Conservation (phyloP, 2,888 invertebrate species). For the Mythimna impura region DNA sequence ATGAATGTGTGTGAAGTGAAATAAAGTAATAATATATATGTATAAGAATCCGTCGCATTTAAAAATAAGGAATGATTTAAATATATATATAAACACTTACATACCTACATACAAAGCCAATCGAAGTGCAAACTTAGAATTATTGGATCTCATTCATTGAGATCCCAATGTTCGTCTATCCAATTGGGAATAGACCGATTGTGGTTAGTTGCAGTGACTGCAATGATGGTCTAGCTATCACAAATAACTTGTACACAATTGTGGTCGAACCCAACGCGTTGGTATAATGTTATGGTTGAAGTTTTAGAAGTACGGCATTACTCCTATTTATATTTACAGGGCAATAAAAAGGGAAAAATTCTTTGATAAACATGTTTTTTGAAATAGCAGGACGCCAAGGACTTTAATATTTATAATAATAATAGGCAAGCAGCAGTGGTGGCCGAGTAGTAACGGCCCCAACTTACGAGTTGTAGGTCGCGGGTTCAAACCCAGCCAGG, state of each 20-base stretch:
- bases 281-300: slow-evolving; percentile 11
- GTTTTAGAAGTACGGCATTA: neutral
- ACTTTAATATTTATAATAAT: no score
- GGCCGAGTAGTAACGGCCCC: no score
- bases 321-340: neutral
- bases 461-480: no score
- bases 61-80: neutral
- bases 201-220: slow-evolving; percentile 38
- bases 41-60: no score
- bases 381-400: no score
- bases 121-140: neutral
- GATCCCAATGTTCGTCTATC: slow-evolving; percentile 11
- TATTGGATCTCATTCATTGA: slow-evolving; percentile 3
- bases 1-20: no score
- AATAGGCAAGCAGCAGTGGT: no score
- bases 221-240: slow-evolving; percentile 29
- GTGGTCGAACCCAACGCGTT: slow-evolving; percentile 24
- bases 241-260: slow-evolving; percentile 39
- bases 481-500: no score
- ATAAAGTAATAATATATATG: no score
- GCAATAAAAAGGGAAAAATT: no score
- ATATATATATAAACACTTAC: neutral
- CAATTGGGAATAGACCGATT: slow-evolving; percentile 8
- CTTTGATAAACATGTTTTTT: no score
- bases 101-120: no score